Conservation (phyloP, 1,140 invertebrate species). For the Anoplolepis gracilipes region DNA sequence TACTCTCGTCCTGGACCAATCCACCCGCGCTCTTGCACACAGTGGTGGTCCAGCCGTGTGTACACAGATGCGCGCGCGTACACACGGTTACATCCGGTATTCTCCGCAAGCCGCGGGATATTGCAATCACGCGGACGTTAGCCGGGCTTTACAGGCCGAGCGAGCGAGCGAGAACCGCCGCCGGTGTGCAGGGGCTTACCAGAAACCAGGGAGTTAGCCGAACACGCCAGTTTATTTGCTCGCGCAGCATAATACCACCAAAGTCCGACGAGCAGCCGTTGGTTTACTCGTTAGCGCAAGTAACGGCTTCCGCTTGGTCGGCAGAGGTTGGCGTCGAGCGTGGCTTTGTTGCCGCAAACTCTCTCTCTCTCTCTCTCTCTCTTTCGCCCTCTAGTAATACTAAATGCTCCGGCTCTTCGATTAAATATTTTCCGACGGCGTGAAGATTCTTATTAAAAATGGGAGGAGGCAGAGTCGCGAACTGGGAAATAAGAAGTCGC, state of each 20-base stretch:
- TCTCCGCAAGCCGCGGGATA: constrained; percentile 75
- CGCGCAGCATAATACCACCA: constrained; percentile 79
- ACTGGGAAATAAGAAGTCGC: constrained; percentile 34
- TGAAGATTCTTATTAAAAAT: neutral
- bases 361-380: constrained; percentile 9
- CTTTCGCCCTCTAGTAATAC: neutral
- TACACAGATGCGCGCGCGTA: constrained; percentile 59
- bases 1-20: neutral
- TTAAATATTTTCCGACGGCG: constrained; percentile 61
- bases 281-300: constrained; percentile 79
- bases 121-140: constrained; percentile 79
- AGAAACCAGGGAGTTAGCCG: constrained; percentile 76
- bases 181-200: constrained; percentile 77
- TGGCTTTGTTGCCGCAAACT: constrained; percentile 68
- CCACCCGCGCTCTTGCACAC: constrained; percentile 38
- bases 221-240: constrained; percentile 79
- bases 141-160: constrained; percentile 71
- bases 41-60: constrained; percentile 26
- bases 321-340: constrained; percentile 65
- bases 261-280: constrained; percentile 77
- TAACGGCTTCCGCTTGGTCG: constrained; percentile 75
- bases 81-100: constrained; percentile 66
- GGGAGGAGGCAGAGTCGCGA: neutral
- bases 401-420: constrained; percentile 67
- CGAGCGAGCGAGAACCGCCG: constrained; percentile 55